phyloP scores from a whole-genome alignment of 2,888 invertebrate species.

The Brachyopa scutellaris region DNA sequence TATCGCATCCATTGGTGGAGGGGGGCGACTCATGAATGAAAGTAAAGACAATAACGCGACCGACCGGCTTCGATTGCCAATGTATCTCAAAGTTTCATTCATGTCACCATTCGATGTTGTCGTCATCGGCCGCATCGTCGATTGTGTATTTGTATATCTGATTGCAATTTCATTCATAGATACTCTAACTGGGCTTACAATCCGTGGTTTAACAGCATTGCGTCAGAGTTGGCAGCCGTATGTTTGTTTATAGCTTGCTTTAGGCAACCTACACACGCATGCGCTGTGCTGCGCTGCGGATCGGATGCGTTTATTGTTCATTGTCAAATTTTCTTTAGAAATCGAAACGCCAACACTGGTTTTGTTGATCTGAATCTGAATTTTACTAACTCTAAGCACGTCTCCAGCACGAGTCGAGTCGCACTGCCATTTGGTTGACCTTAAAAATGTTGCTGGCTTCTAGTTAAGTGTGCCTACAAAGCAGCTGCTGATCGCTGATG shows the following conservation, averaged over 20 bases:
- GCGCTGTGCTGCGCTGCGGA: neutral
- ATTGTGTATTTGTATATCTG: conserved; percentile 49
- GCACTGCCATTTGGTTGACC: conserved; percentile 33
- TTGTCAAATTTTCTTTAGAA: conserved; percentile 58
- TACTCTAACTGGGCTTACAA: conserved; percentile 17
- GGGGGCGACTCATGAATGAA: conserved; percentile 62
- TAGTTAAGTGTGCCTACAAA: too few species aligned
- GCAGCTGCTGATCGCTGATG: conserved; percentile 23
- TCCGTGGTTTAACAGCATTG: conserved; percentile 28
- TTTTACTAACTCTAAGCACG: conserved; percentile 49
- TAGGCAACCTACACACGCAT: conserved; percentile 53
- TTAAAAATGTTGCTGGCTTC: conserved; percentile 24
- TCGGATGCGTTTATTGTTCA: conserved; percentile 66
- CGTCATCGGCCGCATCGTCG: too few species aligned
- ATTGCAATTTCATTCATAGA: conserved; percentile 62
- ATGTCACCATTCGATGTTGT: conserved; percentile 9
- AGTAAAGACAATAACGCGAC: conserved; percentile 38
- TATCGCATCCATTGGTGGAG: conserved; percentile 26
- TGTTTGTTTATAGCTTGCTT: conserved; percentile 39
- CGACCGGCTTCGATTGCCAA: conserved; percentile 16
- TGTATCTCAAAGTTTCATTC: conserved; percentile 31
- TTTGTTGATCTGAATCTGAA: conserved; percentile 39
- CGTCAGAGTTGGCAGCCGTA: conserved; percentile 48
- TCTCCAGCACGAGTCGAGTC: conserved; percentile 15
- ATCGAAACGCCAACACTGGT: conserved; percentile 58